Evolutionary conservation across 1,140 invertebrate species (phyloP), one percentile per base, ranked within the genome.

Genomic region (Drosophila biarmipes): DNA sequence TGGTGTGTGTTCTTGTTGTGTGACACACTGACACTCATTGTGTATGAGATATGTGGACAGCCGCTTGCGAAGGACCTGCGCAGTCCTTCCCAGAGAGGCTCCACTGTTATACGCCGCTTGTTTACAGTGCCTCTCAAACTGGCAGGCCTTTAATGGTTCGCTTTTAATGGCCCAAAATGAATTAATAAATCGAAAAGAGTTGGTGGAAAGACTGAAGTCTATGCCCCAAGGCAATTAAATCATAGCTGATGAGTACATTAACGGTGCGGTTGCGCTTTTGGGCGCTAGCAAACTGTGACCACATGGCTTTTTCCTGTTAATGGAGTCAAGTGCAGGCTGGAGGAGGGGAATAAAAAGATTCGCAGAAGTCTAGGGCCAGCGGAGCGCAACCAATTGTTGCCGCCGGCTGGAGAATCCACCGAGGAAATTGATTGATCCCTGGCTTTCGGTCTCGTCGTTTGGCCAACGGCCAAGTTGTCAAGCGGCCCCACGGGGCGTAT

Each of bases 11-110:
- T 29, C 34, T 29, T 21, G 14, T 12, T 49, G 21, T 58, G 66
- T 87, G 84, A 89, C 84, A 89, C 84, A 87, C 85, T 87, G 84
- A 87, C 84, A 87, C 84, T 87, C 73, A 73, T 87, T 81, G 69
- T 45, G 34, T 31, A 29, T 27, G 27, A 68, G 61, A 66, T 67
- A 40, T 85, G 27, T 76, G 56, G 56, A 62, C 37, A 57, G 58
- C 43, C 56, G 55, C 61, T 42, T 31, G 49, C 37, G 40, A 59
- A 34, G 51, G 56, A 61, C 37, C 55, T 48, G 81, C 81, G 81
- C 78, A 67, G 42, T 80, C n/a, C 19, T 21, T 42, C 1, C 0
- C 4, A 15, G 46, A 64, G 40, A 43, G 61, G 58, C 45, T 31
- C 10, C 34, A 89, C 84, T 87, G 82, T 87, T 89, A 86, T 86